Conservation (phyloP, 2,113 vertebrate genomes). For the Melanocharis versteri region DNA sequence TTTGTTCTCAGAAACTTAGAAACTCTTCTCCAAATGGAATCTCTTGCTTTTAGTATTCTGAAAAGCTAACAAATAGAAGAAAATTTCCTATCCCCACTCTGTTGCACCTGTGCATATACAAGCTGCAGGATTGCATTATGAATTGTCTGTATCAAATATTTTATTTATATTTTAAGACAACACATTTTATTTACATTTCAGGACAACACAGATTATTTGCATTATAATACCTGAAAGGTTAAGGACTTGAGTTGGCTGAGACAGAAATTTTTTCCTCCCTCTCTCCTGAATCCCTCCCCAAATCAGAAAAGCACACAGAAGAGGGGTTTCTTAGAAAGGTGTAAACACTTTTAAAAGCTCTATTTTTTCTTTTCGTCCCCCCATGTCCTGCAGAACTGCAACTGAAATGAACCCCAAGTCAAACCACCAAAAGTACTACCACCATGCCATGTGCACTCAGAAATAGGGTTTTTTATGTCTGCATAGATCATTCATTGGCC, state of each 20-base stretch:
- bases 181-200: not conserved
- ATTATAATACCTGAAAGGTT: not conserved
- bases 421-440: not conserved
- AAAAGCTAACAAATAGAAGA: not conserved
- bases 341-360: not conserved
- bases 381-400: not conserved
- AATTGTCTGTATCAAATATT: not conserved
- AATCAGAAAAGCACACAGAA: not conserved
- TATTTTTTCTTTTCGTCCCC: accelerated
- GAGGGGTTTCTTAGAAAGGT: not conserved
- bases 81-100: not conserved
- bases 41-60: not conserved
- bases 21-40: slow-evolving; percentile 24
- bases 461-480: not conserved
- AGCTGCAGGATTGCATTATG: not conserved
- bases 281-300: not conserved
- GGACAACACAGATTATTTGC: too few relatives aligned
- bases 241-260: not conserved
- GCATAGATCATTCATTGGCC: not conserved
- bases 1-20: not conserved
- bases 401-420: not conserved
- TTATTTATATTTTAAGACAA: not conserved
- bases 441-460: not conserved
- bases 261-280: not conserved
- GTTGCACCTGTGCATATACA: not conserved